Conservation (phyloP, 2,113 vertebrate genomes). For the Pseudorectes ferrugineus region DNA sequence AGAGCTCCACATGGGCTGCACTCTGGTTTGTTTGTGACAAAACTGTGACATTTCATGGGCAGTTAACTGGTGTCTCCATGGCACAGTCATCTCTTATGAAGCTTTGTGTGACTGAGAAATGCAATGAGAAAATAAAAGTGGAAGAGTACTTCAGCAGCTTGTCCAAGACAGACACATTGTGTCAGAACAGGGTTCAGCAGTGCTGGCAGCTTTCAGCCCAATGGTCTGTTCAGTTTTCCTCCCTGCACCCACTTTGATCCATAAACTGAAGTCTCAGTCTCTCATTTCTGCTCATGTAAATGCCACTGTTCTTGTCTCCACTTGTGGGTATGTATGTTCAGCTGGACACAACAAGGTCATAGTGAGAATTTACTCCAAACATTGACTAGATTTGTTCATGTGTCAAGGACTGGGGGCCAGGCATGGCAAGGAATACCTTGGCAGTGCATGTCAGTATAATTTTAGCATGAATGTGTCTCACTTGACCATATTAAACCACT, state of each 20-base stretch:
- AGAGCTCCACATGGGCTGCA: background rate
- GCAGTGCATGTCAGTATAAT: background rate
- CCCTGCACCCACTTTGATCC: background rate
- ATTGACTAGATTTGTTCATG: background rate
- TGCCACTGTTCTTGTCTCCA: background rate
- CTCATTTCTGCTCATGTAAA: background rate
- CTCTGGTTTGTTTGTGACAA: background rate
- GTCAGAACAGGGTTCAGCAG: background rate
- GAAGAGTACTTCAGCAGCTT: background rate
- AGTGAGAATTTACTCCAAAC: background rate
- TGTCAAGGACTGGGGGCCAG: background rate
- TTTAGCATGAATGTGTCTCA: background rate
- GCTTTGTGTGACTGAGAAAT: background rate
- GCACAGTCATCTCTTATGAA: background rate
- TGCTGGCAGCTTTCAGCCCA: background rate
- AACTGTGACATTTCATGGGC: background rate
- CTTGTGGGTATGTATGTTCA: fast-evolving
- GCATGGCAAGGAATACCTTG: background rate
- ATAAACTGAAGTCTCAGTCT: background rate
- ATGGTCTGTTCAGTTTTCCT: background rate
- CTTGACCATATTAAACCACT: background rate
- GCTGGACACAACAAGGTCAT: background rate
- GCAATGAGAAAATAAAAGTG: background rate
- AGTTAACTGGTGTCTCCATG: no score
- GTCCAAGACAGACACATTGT: background rate